Evolutionary conservation across 2,888 invertebrate species (phyloP), one percentile per base, ranked within the genome.

Genomic region (Pyrocoelia pectoralis): DNA sequence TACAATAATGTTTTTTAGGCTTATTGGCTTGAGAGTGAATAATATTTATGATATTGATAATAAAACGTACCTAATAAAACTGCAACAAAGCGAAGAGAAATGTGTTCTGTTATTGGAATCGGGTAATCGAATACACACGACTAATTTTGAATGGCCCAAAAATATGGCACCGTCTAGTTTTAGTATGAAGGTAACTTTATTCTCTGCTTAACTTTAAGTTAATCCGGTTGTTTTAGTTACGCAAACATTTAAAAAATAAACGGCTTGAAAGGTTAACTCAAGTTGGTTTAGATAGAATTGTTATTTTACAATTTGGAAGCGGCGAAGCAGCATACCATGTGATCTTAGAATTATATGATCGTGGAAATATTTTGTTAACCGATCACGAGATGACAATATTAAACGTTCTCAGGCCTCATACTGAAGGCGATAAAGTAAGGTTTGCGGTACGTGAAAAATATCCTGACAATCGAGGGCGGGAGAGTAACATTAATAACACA

Each of bases 91-190:
- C 0, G 96, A 97, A 77, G 89, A 93, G 74, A 99, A 99, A 83
- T 86, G 86, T 54, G 88, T 97, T 8, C 83, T 99, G 24, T 82
- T 99, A 5, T 81, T 99, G 28, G 99, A 99, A 83, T 98, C 98
- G 0, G 99, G 97, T 0, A 92, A 89, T 71, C 85, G 98, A 62
- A 90, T 99, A 64, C 99, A 99, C 78, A 91, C 91, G 3, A 99
- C 99, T 9, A 91, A 88, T 38, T 99, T 95, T 83, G 98, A 98
- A 78, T 99, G 99, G 98, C 98, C 98, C 0, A 99, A 99, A 83
- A 97, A 96, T 86, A 87, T 90, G 40, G 93, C 93, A 4, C 98
- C 95, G 0, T 97, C 96, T 0, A 95, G 97, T 1, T 98, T 98
- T 79, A 93, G 95, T 67, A 99, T 99, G 98, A 99, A 99, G 86